Evolutionary conservation across 2,113 vertebrate genomes (phyloP).

Genomic region (Geococcyx californianus): DNA sequence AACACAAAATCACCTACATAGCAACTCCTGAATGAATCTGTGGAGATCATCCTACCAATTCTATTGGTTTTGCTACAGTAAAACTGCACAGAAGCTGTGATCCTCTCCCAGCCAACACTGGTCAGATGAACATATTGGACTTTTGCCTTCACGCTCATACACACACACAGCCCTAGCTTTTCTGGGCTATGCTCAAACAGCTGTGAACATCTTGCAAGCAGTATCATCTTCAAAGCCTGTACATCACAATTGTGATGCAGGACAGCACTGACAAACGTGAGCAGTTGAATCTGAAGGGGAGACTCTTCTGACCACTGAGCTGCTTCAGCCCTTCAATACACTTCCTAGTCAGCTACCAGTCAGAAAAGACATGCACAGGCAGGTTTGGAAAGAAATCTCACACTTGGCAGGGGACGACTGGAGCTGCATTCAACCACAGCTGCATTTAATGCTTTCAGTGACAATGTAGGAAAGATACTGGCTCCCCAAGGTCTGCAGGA

Average conservation of each 20-base stretch:
- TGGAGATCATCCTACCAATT: neutral
- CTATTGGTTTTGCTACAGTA: neutral
- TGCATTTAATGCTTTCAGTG: neutral
- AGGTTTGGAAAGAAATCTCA: neutral
- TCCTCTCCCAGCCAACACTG: neutral
- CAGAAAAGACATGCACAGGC: neutral
- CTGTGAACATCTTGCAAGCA: neutral
- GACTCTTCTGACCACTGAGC: neutral
- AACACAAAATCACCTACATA: neutral
- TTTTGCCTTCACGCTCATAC: neutral
- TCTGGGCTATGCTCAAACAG: neutral
- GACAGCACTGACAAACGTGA: neutral
- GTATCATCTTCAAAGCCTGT: neutral
- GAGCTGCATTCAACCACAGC: neutral
- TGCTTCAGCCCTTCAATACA: neutral
- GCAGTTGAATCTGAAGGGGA: neutral
- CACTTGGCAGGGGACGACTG: neutral
- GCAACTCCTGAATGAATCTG: neutral
- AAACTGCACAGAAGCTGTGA: neutral
- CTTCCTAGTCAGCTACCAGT: neutral
- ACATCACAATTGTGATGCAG: neutral
- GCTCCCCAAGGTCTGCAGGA: neutral
- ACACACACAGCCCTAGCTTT: neutral
- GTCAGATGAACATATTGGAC: neutral
- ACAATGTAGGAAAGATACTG: fast-evolving